These are phyloP conservation scores for Luperina nickerlii DNA, from an alignment of 2,888 invertebrate species.

Conservation along the genomic window DNA sequence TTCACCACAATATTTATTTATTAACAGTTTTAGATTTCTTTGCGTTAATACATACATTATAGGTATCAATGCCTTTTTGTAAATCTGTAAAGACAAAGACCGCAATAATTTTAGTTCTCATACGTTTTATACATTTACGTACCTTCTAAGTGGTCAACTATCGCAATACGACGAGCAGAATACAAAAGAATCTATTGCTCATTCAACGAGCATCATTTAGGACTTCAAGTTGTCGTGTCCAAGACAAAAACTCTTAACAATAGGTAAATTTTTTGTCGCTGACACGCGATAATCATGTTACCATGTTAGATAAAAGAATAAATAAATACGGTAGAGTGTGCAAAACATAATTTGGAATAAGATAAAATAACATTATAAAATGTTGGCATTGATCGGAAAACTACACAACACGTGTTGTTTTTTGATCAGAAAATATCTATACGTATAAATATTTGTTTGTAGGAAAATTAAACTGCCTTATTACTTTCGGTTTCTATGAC, in stretches of 20 bases:
- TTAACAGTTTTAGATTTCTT: not conserved
- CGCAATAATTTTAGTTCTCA: not conserved
- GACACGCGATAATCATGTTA: conserved; percentile 36
- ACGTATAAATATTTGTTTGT: not conserved
- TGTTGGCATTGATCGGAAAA: not conserved
- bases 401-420: not conserved
- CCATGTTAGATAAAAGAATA: conserved; percentile 32
- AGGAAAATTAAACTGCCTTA: not conserved
- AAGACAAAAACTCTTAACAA: conserved; percentile 49
- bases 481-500: not conserved
- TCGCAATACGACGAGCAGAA: conserved; percentile 25
- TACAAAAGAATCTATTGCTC: conserved; percentile 49
- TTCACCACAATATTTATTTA: not conserved
- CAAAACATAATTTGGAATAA: conserved; percentile 1
- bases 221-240: conserved; percentile 43
- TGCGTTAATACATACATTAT: not conserved
- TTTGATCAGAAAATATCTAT: not conserved
- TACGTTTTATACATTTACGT: conserved; percentile 6
- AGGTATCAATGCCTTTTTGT: not conserved
- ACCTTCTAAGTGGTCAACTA: conserved; percentile 36
- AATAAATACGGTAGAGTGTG: conserved; percentile 10
- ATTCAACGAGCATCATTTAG: conserved; percentile 43
- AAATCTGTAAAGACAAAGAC: not conserved
- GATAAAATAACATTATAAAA: not conserved
- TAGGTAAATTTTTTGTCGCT: conserved; percentile 43